A percentile compares a stretch with the other conserved stretches of the same genome.
phyloP scores from a whole-genome alignment of 2,113 vertebrate species.

The Ovibos moschatus region DNA sequence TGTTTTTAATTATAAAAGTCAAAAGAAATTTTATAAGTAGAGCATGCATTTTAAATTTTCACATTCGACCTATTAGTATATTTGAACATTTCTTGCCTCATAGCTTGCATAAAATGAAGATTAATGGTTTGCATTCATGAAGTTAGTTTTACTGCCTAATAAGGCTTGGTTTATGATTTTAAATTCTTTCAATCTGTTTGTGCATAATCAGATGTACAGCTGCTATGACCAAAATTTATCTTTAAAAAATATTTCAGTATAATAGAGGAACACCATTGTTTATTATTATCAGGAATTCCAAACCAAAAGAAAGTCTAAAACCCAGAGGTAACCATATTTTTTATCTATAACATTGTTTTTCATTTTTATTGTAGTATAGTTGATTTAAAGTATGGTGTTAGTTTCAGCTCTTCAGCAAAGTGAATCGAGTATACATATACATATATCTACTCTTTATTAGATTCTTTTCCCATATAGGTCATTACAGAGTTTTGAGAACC shows the following conservation, averaged over 20 bases:
- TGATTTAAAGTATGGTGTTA: background rate
- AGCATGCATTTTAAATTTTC: conserved; percentile 9
- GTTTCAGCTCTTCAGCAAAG: background rate
- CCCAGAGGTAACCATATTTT: background rate
- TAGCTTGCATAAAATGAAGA: conserved; percentile 11
- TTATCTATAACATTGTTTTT: background rate
- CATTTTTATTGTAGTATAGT: background rate
- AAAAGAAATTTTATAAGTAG: background rate
- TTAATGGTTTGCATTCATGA: conserved; percentile 24
- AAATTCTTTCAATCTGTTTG: conserved; percentile 43
- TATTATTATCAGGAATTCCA: background rate
- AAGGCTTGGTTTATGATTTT: conserved; percentile 31
- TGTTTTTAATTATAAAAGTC: conserved; percentile 1
- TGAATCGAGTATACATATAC: background rate
- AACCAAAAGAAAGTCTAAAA: conserved; percentile 22
- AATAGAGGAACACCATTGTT: background rate
- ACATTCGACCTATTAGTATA: background rate
- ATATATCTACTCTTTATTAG: background rate
- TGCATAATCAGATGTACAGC: background rate
- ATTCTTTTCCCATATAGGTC: background rate
- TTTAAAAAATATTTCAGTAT: background rate
- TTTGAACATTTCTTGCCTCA: conserved; percentile 3
- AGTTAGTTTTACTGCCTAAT: background rate
- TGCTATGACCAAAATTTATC: background rate
- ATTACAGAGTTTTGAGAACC: background rate